These are phyloP conservation scores for Terrapene triunguis DNA, from an alignment of 2,113 vertebrate genomes.

Conservation along the genomic window DNA sequence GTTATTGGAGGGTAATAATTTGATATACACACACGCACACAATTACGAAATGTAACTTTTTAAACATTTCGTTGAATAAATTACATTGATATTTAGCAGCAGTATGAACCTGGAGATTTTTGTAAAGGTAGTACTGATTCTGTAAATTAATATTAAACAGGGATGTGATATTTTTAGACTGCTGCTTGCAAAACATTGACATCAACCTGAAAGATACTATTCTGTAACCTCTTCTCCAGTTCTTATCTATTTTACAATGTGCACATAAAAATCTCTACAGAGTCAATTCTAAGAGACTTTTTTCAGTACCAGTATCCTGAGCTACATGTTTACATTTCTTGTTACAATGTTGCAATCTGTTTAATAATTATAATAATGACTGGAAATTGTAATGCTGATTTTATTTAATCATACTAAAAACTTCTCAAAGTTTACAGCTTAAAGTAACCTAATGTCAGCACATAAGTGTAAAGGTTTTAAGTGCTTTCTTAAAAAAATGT, in stretches of 20 bases:
- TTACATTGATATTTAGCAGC: constrained; percentile 12
- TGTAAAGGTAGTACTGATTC: neutral
- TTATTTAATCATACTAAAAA: constrained; percentile 51
- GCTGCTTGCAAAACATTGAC: constrained; percentile 8
- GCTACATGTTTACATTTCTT: constrained; percentile 60
- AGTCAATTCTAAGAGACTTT: neutral
- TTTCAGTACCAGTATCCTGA: constrained; percentile 39
- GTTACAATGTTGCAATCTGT: constrained; percentile 44
- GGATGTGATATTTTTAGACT: neutral
- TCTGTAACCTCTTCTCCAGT: constrained; percentile 4
- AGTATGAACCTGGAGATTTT: neutral
- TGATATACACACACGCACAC: neutral
- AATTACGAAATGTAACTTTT: neutral
- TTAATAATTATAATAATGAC: constrained; percentile 26
- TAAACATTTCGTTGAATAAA: constrained; percentile 23
- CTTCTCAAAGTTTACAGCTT: constrained; percentile 64
- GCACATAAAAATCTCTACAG: constrained; percentile 36
- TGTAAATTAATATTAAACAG: neutral
- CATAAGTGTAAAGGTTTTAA: constrained; percentile 54
- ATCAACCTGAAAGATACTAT: neutral
- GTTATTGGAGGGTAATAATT: neutral
- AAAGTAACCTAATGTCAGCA: constrained; percentile 49
- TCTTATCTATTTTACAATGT: constrained; percentile 26
- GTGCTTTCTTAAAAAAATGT: constrained; percentile 52
- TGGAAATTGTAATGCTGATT: constrained; percentile 45